phyloP scores from a whole-genome alignment of 1,140 invertebrate genomes.

The Megathymus violae region DNA sequence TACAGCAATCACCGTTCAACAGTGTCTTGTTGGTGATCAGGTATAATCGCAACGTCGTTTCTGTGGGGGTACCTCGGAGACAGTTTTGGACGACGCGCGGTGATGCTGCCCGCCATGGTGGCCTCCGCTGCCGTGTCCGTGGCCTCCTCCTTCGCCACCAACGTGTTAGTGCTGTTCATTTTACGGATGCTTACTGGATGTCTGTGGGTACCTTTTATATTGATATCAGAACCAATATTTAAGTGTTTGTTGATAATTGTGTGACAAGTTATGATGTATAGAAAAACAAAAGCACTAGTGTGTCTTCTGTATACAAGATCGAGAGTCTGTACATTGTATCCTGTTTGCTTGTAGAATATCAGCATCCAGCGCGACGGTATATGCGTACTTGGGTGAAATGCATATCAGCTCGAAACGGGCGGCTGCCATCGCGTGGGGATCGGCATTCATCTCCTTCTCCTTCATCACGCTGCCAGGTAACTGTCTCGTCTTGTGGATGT shows the following conservation, averaged over 20 bases:
- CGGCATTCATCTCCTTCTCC: slow-evolving; percentile 87
- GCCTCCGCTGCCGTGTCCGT: slow-evolving; percentile 85
- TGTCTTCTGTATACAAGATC: no score
- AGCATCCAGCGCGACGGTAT: slow-evolving; percentile 87
- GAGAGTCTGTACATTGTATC: no score
- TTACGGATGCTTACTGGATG: slow-evolving; percentile 87
- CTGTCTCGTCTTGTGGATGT: no score
- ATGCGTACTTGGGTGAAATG: slow-evolving; percentile 88
- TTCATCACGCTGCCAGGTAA: slow-evolving; percentile 87
- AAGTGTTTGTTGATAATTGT: no score
- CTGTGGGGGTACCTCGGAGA: slow-evolving; percentile 91
- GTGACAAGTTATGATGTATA: no score
- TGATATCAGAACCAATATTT: no score
- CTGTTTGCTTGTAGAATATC: no score
- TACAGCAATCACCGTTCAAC: no score
- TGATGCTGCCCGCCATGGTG: slow-evolving; percentile 85
- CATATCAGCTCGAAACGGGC: slow-evolving; percentile 81
- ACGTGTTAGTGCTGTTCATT: slow-evolving; percentile 85
- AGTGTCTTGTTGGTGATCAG: no score
- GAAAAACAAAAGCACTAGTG: no score
- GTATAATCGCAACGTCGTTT: slow-evolving; percentile 90
- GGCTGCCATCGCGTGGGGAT: slow-evolving; percentile 84
- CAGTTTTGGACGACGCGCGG: slow-evolving; percentile 85
- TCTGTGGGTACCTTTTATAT: slow-evolving; percentile 82
- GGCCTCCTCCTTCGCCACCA: slow-evolving; percentile 84